Evolutionary conservation across 2,113 vertebrate genomes (phyloP).

Genomic region (Eurystomus gularis): DNA sequence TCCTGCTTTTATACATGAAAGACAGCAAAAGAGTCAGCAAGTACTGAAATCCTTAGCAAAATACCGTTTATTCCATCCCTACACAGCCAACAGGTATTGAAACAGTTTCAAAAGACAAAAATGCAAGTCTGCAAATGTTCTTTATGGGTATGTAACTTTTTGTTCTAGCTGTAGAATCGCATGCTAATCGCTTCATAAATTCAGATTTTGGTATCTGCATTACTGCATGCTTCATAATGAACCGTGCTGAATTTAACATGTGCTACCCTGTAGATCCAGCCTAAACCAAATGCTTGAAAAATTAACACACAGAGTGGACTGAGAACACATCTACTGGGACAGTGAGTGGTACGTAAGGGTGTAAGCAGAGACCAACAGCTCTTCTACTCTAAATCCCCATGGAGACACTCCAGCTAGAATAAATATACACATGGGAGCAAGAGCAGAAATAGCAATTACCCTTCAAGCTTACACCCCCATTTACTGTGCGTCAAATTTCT

Average conservation of each 20-base stretch:
- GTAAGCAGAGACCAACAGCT: neutral
- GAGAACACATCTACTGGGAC: neutral
- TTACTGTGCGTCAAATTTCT: conserved; percentile 4
- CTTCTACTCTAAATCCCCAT: neutral
- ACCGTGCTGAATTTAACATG: neutral
- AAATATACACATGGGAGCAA: neutral
- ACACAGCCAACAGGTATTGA: neutral
- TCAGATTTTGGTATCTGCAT: neutral
- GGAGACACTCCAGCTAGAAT: neutral
- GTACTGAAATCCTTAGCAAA: neutral
- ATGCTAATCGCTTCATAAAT: neutral
- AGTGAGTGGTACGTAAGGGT: neutral
- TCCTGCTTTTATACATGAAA: neutral
- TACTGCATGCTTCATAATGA: neutral
- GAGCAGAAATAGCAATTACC: conserved; percentile 7
- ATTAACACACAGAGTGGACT: neutral
- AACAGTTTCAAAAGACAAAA: neutral
- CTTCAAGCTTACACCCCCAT: neutral
- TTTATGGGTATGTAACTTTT: neutral
- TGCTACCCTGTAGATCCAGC: neutral
- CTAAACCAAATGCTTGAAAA: neutral
- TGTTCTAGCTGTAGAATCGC: neutral
- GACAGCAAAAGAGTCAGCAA: neutral
- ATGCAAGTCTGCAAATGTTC: neutral
- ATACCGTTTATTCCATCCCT: neutral